Evolutionary conservation across 2,888 invertebrate species (phyloP).

Genomic region (Drosophila paranaensis): DNA sequence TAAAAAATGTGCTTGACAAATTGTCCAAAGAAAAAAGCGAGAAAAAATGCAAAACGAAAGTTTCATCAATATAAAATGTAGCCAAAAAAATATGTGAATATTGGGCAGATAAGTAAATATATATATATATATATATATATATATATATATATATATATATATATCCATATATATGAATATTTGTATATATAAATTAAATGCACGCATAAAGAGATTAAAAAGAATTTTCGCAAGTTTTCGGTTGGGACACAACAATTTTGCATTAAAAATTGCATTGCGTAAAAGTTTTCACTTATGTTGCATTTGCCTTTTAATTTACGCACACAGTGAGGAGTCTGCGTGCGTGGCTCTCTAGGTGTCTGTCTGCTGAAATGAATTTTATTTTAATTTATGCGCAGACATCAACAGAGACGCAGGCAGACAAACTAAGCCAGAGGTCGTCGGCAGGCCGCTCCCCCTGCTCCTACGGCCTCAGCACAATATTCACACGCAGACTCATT

Average conservation of each 20-base stretch:
- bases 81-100: background rate
- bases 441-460: background rate
- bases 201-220: slow-evolving; percentile 25
- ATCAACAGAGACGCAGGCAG: slow-evolving; percentile 39
- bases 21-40: slow-evolving; percentile 12
- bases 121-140: background rate
- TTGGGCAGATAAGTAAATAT: background rate
- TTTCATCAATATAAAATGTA: slow-evolving; percentile 64
- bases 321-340: slow-evolving; percentile 9
- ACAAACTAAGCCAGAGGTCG: slow-evolving; percentile 60
- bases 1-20: slow-evolving; percentile 27
- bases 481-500: slow-evolving; percentile 32
- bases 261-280: slow-evolving; percentile 62
- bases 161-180: slow-evolving; percentile 1
- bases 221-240: slow-evolving; percentile 23
- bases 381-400: slow-evolving; percentile 76
- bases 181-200: slow-evolving; percentile 22
- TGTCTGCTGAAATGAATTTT: slow-evolving; percentile 54
- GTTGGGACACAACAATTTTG: slow-evolving; percentile 9
- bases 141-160: background rate
- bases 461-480: background rate
- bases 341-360: slow-evolving; percentile 17
- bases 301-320: slow-evolving; percentile 48
- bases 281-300: slow-evolving; percentile 64
- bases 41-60: slow-evolving; percentile 18